Evolutionary conservation across 2,888 invertebrate genomes (phyloP), one percentile per base, ranked within the genome.

Genomic region (Oeneis ivallda): DNA sequence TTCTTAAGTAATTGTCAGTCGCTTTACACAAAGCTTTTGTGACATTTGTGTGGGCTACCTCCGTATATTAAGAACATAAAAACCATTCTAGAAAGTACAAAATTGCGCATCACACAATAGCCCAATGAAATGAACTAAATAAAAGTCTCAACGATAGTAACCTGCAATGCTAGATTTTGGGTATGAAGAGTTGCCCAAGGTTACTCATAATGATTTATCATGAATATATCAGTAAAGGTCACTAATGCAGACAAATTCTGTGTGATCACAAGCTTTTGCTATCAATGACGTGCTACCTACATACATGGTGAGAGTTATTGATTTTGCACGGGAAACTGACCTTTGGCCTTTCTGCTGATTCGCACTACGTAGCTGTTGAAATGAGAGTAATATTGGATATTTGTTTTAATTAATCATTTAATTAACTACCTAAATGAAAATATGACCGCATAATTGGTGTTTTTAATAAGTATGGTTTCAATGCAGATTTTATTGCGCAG

Each of bases 321-420:
- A 70, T 68, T 68, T 63, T 63, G 56, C 66, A 68, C 65, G 53
- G 56, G 17, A 26, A 53, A 9, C 43, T 62, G 67, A 70, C 70
- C 70, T 64, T 62, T 67, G 15, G 56, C 65, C 65, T 69, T 67
- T 67, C 62, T 56, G 50, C 52, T 57, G 61, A 61, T 57, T 56
- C 65, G 60, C 54, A 68, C 47, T 43, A 41, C 26, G 49, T 56
- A 15, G 49, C 37, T 32, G 32, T 37, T 41, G n/a, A n/a, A 45
- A 50, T 19, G 32, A 15, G 19, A 37, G 37, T 13, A 34, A 41
- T 6, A 9, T 15, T 1, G 17, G 32, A 45, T 26, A 26, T 26
- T 19, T 41, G 53, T 54, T 19, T 56, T 56, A 56, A 56, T 41
- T 19, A 39, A 56, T 19, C 17, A 15, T 53, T 53, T 7, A 37